Evolutionary conservation across 2,113 vertebrate species (phyloP).

Genomic region (Malurus melanocephalus): DNA sequence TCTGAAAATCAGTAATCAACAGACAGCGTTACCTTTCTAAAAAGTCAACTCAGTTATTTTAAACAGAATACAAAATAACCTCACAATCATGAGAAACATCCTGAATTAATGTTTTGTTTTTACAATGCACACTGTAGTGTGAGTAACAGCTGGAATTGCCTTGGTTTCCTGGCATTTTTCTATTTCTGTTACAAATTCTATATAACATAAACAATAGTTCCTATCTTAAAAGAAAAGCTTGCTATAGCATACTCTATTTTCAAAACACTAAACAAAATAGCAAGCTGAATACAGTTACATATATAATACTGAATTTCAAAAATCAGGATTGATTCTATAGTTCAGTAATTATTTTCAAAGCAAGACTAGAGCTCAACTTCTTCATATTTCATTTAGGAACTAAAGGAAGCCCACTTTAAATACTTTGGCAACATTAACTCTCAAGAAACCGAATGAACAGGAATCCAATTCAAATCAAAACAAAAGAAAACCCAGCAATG

Average conservation of each 20-base stretch:
- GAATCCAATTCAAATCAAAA: background rate
- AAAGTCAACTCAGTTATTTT: background rate
- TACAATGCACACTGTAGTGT: background rate
- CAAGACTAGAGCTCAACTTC: background rate
- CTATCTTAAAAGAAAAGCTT: background rate
- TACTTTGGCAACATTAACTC: background rate
- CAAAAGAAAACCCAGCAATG: background rate
- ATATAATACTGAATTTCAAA: background rate
- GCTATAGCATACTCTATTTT: background rate
- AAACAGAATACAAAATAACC: background rate
- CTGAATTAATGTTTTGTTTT: background rate
- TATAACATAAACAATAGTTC: slow-evolving; percentile 8
- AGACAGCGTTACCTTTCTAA: background rate
- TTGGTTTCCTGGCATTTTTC: slow-evolving; percentile 24
- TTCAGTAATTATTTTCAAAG: background rate
- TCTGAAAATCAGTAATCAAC: background rate
- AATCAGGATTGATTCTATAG: background rate
- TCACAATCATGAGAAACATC: slow-evolving; percentile 1
- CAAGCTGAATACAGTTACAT: background rate
- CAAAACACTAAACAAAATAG: background rate
- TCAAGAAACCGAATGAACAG: background rate
- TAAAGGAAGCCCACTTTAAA: background rate
- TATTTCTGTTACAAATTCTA: slow-evolving; percentile 34
- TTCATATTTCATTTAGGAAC: background rate
- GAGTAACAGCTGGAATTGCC: background rate